These are phyloP conservation scores for Drosophila anceps DNA, from an alignment of 2,888 invertebrate species.

Conservation along the genomic window DNA sequence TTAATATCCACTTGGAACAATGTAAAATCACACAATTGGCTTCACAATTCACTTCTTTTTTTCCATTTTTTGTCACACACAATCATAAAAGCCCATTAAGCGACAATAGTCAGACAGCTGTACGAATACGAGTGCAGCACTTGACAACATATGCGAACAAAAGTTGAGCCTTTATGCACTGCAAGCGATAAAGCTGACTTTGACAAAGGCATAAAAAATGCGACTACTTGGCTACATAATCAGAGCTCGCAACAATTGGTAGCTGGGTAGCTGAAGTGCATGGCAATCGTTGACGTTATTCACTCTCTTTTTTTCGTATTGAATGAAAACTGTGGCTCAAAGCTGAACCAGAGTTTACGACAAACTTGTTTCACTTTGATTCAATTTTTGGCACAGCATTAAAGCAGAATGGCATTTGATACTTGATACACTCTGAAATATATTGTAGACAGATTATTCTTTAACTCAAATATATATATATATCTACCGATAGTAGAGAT, in stretches of 20 bases:
- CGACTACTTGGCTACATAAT: slow-evolving; percentile 12
- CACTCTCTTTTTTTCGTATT: not conserved
- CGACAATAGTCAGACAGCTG: slow-evolving; percentile 14
- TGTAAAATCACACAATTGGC: not conserved
- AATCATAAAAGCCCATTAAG: slow-evolving; percentile 15
- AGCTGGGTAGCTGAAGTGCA: not conserved
- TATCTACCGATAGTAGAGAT: no score
- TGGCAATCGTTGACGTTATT: not conserved
- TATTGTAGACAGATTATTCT: no score
- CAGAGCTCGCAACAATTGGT: slow-evolving; percentile 2
- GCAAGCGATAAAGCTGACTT: slow-evolving; percentile 15
- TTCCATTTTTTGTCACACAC: slow-evolving; percentile 1
- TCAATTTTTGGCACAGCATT: not conserved
- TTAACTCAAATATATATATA: no score
- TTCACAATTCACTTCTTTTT: not conserved
- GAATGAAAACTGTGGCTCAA: not conserved
- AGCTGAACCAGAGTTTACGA: not conserved
- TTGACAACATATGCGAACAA: slow-evolving; percentile 16
- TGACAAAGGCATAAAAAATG: slow-evolving; percentile 14
- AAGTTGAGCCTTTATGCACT: slow-evolving; percentile 5
- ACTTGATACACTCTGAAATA: no score
- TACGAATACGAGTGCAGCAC: slow-evolving; percentile 4
- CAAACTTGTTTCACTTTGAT: not conserved
- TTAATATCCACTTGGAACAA: slow-evolving; percentile 5
- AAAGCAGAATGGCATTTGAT: not conserved